A percentile compares a stretch with the other conserved stretches of the same genome.
Conservation (phyloP, 2,888 invertebrate species). For the Notodonta ziczac region DNA sequence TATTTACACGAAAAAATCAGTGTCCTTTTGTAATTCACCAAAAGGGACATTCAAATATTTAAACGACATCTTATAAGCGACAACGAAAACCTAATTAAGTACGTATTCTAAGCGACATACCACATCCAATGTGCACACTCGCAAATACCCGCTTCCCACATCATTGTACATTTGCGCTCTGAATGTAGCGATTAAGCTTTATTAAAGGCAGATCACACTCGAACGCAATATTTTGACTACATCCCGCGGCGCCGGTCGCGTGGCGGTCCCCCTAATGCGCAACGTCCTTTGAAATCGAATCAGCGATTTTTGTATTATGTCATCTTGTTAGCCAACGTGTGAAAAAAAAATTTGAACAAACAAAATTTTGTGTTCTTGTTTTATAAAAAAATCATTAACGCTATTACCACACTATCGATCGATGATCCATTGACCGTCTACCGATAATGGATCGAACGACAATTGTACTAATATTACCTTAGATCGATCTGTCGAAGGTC, state of each 20-base stretch:
- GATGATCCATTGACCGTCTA: too few species aligned
- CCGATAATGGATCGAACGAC: too few species aligned
- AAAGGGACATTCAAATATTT: not conserved
- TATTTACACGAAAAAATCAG: too few species aligned
- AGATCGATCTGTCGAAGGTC: too few species aligned
- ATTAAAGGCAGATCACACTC: conserved; percentile 33
- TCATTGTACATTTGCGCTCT: not conserved
- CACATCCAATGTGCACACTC: conserved; percentile 13
- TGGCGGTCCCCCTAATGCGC: conserved; percentile 33
- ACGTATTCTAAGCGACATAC: not conserved
- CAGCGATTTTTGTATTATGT: not conserved
- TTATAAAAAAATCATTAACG: too few species aligned
- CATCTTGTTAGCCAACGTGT: not conserved
- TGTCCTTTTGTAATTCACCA: too few species aligned
- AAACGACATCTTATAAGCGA: not conserved
- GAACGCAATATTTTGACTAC: conserved; percentile 45
- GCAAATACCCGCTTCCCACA: not conserved
- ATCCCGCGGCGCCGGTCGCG: conserved; percentile 39
- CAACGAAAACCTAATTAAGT: too few species aligned
- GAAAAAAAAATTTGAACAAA: not conserved
- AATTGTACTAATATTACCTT: too few species aligned
- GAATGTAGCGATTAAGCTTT: conserved; percentile 25
- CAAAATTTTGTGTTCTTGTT: too few species aligned
- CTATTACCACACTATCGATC: too few species aligned
- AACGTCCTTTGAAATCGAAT: conserved; percentile 1